Evolutionary conservation across 92 coral and sea anemone genomes (phyloP), one percentile per base, ranked within the genome.

Genomic region (Epizoanthus ramosus): DNA sequence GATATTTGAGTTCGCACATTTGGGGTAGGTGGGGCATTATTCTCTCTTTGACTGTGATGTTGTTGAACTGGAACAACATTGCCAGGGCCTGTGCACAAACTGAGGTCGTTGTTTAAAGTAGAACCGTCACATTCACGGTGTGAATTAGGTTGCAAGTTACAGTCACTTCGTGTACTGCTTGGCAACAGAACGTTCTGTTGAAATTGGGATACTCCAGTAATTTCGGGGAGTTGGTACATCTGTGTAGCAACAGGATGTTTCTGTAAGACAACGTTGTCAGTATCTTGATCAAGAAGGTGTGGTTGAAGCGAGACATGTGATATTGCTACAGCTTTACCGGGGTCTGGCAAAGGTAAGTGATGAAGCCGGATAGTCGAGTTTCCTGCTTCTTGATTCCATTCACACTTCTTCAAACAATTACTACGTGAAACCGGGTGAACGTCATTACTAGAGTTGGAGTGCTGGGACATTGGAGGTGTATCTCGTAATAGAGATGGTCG

Each of bases 391-490:
- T 68, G 56, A 12, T 3, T 21, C 18, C 12, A 45, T 5, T 35
- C 63, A 57, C 39, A 25, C 19, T 39, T n/a, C 9, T 59, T 69
- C 67, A 74, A 31, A 12, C 41, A 15, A 13, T 67, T 71, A 59
- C 10, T 28, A 80, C 71, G 56, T 31, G 57, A 63, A 58, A 45
- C 50, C 56, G 31, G 77, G 64, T 35, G 60, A 22, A n/a, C 63
- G 71, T 53, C 75, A 31, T 85, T 68, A 19, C 68, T 35, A 59
- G 66, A 47, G 59, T 66, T 64, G 31, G 82, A 57, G 31, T 80
- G 80, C 79, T 82, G 97, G 33, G 93, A 86, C 43, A 74, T 70
- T 2, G 92, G 88, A 15, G 86, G 87, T 39, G 91, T 84, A 67
- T 86, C 90, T 75, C 89, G 75, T 57, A 87, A 69, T 14, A 57